Percentiles rank a stretch among this genome's conserved stretches.
Evolutionary conservation across 1,140 invertebrate genomes (phyloP).

Genomic region (Chionoecetes opilio): DNA sequence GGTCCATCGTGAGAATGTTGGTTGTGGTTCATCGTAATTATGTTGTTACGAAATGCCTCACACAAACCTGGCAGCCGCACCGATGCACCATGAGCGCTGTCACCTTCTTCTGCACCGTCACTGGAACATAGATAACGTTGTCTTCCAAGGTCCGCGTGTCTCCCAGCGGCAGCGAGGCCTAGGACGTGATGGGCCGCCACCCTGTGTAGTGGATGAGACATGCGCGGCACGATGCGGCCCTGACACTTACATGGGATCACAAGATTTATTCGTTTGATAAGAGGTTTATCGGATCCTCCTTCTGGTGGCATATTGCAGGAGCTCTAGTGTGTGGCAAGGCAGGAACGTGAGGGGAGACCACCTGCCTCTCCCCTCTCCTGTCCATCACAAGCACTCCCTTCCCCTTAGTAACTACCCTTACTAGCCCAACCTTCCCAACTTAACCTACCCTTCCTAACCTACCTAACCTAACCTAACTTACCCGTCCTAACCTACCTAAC

Average conservation of each 20-base stretch:
- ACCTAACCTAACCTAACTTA: no score
- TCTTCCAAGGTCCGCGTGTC: background rate
- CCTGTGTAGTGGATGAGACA: background rate
- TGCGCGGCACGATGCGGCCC: background rate
- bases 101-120: no score
- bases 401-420: background rate
- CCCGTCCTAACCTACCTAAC: no score
- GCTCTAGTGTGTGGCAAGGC: background rate
- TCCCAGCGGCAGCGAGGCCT: background rate
- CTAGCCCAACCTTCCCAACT: no score
- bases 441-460: no score
- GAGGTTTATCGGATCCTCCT: background rate
- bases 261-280: constrained; percentile 12
- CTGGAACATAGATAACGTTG: no score
- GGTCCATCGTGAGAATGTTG: no score
- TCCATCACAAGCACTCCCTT: background rate
- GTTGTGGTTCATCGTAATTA: no score
- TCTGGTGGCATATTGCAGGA: background rate
- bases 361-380: background rate
- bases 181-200: background rate
- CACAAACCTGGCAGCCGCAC: no score
- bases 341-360: background rate
- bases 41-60: no score
- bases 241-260: background rate
- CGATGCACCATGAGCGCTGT: no score